Evolutionary conservation across 2,888 invertebrate species (phyloP).

Genomic region (Drosophila sordidula): DNA sequence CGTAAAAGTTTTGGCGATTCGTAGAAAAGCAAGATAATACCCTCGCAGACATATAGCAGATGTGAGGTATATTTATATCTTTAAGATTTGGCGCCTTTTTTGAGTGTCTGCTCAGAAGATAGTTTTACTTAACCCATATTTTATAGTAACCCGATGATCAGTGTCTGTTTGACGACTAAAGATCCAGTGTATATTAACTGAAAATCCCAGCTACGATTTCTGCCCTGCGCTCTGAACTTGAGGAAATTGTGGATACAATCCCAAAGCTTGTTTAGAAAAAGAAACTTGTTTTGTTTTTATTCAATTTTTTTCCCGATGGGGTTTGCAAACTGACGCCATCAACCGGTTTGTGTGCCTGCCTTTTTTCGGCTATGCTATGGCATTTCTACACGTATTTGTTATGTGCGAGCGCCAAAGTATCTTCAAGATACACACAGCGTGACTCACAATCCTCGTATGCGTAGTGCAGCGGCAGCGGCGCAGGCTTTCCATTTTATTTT

Average conservation of each 20-base stretch:
- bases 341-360: conserved; percentile 69
- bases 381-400: conserved; percentile 47
- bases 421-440: conserved; percentile 49
- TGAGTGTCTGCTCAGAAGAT: too few relatives aligned
- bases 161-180: too few relatives aligned
- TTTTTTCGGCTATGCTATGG: conserved; percentile 55
- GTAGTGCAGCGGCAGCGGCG: conserved; percentile 26
- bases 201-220: neutral
- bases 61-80: neutral
- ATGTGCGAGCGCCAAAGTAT: conserved; percentile 38
- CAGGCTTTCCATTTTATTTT: conserved; percentile 66
- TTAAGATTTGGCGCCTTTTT: too few relatives aligned
- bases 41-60: neutral
- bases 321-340: conserved; percentile 76
- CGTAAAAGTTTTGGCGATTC: conserved; percentile 39
- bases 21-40: conserved; percentile 7
- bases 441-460: conserved; percentile 48
- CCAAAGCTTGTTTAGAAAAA: conserved; percentile 28
- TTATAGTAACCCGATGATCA: too few relatives aligned
- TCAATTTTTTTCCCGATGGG: conserved; percentile 13
- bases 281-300: conserved; percentile 51
- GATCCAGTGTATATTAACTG: too few relatives aligned
- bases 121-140: too few relatives aligned
- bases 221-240: conserved; percentile 46
- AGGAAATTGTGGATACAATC: conserved; percentile 29